Conservation (phyloP, 2,888 invertebrate genomes). For the Lithodes maja region DNA sequence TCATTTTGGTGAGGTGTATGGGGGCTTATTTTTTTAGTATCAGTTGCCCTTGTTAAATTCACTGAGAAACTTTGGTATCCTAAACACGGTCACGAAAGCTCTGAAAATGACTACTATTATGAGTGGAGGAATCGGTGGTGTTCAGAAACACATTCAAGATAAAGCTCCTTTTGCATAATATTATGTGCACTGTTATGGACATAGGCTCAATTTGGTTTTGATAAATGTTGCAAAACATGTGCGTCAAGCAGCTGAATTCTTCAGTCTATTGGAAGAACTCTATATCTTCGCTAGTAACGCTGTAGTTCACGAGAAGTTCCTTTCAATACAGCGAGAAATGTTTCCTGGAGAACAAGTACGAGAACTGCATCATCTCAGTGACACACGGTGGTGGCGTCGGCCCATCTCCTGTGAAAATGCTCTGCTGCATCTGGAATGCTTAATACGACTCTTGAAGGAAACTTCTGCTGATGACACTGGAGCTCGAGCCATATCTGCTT, state of each 20-base stretch:
- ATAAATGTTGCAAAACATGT: conserved; percentile 14
- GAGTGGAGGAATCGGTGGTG: conserved; percentile 33
- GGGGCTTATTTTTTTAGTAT: too few relatives aligned
- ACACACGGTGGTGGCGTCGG: conserved; percentile 34
- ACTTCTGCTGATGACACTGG: neutral
- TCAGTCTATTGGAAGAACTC: conserved; percentile 10
- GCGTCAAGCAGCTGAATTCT: conserved; percentile 1
- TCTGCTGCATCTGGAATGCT: conserved; percentile 27
- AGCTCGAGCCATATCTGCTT: neutral
- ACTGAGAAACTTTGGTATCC: too few relatives aligned
- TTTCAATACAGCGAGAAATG: conserved; percentile 14
- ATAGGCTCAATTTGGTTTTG: conserved; percentile 23
- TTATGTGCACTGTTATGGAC: conserved; percentile 29
- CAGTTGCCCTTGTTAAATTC: too few relatives aligned
- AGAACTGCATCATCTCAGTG: conserved; percentile 42
- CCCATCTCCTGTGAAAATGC: conserved; percentile 29
- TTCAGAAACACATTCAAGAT: conserved; percentile 25
- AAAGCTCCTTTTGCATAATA: conserved; percentile 33
- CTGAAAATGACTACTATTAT: too few relatives aligned
- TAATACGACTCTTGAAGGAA: conserved; percentile 24
- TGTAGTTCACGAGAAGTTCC: conserved; percentile 30
- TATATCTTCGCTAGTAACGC: conserved; percentile 18
- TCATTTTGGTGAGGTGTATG: too few relatives aligned
- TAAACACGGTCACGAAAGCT: too few relatives aligned
- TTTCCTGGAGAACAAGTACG: conserved; percentile 29